Percentiles rank a stretch among this genome's conserved stretches.
Evolutionary conservation across 2,888 invertebrate species (phyloP).

Genomic region (Tiliacea aurago): DNA sequence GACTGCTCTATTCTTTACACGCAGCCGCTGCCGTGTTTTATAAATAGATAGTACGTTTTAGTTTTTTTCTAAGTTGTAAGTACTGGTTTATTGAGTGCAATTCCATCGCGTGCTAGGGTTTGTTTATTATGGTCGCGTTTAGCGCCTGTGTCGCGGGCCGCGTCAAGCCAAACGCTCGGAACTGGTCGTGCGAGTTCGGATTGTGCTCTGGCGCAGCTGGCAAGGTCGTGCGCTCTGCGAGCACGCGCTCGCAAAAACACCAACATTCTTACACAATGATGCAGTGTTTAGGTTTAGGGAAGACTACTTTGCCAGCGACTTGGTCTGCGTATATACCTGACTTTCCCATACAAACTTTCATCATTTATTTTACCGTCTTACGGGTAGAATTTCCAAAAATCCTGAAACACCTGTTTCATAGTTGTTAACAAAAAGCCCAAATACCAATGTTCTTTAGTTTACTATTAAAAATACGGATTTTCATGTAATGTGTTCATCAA

Average conservation of each 20-base stretch:
- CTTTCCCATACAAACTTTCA: not conserved
- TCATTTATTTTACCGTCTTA: not conserved
- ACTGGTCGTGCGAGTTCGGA: constrained; percentile 85
- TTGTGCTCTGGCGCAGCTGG: constrained; percentile 80
- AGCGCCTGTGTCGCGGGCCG: constrained; percentile 54
- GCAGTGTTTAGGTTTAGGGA: constrained; percentile 73
- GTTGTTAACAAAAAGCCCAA: not conserved
- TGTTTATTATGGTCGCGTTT: constrained; percentile 79
- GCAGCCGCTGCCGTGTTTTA: constrained; percentile 40
- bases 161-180: constrained; percentile 67
- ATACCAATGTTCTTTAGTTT: too few species aligned
- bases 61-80: constrained; percentile 48
- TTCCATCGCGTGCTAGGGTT: constrained; percentile 84
- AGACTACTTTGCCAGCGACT: constrained; percentile 38
- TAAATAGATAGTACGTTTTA: constrained; percentile 33
- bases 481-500: not conserved
- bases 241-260: constrained; percentile 82
- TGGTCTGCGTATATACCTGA: not conserved
- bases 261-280: constrained; percentile 80
- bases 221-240: constrained; percentile 84
- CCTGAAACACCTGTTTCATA: not conserved
- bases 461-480: not conserved
- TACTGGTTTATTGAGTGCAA: constrained; percentile 72
- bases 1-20: constrained; percentile 42
- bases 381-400: not conserved